A percentile compares a stretch with the other conserved stretches of the same genome.
Evolutionary conservation across 2,888 invertebrate species (phyloP).

Genomic region (Spatulosminthurus flaviceps): DNA sequence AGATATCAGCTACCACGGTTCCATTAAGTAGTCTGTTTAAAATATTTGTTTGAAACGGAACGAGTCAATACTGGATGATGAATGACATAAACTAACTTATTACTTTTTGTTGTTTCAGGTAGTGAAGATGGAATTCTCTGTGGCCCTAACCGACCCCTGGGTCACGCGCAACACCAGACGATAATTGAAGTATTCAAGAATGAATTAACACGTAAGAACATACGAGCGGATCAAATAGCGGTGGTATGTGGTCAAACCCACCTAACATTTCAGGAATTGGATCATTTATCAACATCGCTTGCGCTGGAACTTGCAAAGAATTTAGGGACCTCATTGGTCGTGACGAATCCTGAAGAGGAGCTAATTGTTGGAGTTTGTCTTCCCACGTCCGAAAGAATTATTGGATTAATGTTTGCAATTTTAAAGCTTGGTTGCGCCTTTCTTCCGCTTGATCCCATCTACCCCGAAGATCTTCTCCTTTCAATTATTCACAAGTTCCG

Average conservation of each 20-base stretch:
- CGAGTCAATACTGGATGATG: no score
- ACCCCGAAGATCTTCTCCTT: constrained; percentile 76
- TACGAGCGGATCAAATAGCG: constrained; percentile 22
- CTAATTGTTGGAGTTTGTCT: constrained; percentile 53
- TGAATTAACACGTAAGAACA: constrained; percentile 18
- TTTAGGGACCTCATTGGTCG: constrained; percentile 31
- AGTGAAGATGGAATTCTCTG: constrained; percentile 21
- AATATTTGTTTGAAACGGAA: no score
- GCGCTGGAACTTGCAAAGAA: constrained; percentile 33
- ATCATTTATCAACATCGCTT: constrained; percentile 33
- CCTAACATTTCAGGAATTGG: constrained; percentile 35
- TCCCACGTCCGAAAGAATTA: constrained; percentile 51
- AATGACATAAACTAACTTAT: no score
- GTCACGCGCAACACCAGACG: background rate
- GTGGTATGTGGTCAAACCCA: constrained; percentile 5
- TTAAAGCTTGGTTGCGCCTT: constrained; percentile 87
- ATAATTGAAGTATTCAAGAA: constrained; percentile 15
- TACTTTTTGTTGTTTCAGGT: no score
- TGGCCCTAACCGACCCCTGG: background rate
- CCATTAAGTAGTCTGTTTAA: no score
- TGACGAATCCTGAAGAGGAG: constrained; percentile 53
- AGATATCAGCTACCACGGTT: no score
- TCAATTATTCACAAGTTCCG: constrained; percentile 80
- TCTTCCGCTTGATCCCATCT: constrained; percentile 79
- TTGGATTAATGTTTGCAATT: constrained; percentile 68